Percentiles rank a stretch among this genome's conserved stretches.
Conservation (phyloP, 2,888 invertebrate species). For the Conops quadrifasciatus region DNA sequence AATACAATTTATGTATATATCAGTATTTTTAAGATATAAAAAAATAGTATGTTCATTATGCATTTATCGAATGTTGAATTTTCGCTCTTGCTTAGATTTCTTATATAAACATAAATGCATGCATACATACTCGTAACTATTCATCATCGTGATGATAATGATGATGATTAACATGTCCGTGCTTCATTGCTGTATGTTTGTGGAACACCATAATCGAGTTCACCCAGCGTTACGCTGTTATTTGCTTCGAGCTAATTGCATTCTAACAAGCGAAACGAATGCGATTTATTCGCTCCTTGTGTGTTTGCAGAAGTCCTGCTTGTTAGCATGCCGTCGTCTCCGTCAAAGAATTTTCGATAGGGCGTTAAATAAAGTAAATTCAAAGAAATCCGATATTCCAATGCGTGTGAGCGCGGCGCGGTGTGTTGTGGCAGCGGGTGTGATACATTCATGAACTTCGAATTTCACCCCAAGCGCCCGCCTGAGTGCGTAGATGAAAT, state of each 20-base stretch:
- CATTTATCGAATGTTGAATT: too few species aligned
- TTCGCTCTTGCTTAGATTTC: too few species aligned
- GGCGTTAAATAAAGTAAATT: conserved; percentile 28
- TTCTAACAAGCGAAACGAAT: conserved; percentile 61
- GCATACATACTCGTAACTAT: too few species aligned
- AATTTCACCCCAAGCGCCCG: conserved; percentile 35
- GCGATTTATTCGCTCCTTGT: conserved; percentile 55
- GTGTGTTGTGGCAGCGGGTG: conserved; percentile 24
- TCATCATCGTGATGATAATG: too few species aligned
- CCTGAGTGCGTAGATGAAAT: too few species aligned
- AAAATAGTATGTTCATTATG: too few species aligned
- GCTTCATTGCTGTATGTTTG: too few species aligned
- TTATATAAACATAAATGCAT: too few species aligned
- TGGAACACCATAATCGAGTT: background rate
- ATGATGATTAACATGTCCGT: too few species aligned
- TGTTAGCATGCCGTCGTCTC: background rate
- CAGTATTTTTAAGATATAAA: too few species aligned
- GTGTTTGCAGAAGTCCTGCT: conserved; percentile 10
- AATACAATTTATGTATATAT: too few species aligned
- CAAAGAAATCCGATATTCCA: conserved; percentile 32
- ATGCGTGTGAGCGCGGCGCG: background rate
- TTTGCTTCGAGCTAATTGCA: conserved; percentile 57
- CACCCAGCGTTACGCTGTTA: background rate
- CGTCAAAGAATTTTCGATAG: conserved; percentile 18
- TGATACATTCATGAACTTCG: conserved; percentile 17